Base-by-base conservation (phyloP, 2,113 vertebrate species). In the Cheilinus undulatus region DNA sequence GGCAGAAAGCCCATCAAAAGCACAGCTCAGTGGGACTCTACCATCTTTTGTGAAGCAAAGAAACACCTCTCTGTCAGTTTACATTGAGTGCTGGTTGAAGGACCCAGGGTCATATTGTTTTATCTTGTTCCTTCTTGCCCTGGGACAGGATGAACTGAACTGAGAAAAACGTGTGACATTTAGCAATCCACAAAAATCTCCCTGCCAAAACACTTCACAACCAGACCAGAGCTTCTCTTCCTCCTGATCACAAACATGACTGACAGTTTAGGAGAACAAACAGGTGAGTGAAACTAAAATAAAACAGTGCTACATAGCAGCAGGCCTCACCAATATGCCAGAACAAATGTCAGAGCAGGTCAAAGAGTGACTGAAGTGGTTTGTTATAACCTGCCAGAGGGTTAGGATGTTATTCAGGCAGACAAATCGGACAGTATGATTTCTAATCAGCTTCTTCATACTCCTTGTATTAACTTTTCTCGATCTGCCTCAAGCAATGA, bases 211-310 rank as follows among this genome's bases (percentile, higher is more conserved):
- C 28, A 51, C n/a, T n/a, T n/a, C n/a, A n/a, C n/a, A 46, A 70
- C 65, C 63, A 57, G 40, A 50, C 26, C 20, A 17, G 22, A 7
- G 2, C 1, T 23, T 13, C 15, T 64, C 50, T 26, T 3, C 17
- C 23, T 42, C 46, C 23, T 8, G 27, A 45, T 40, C 19, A 26
- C 28, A 42, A 60, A 43, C 27, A 9, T 32, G 52, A 68, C 24
- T 43, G 68, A 80, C 71, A 48, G 45, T 14, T 66, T 4, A 3
- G 56, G 52, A 69, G 69, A 64, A 38, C 3, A 0, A 66, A 80
- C 75, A 81, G 80, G 82, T 84, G 86, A 77, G 42, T 0, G 60
- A 14, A 53, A 61, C 75, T n/a, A 68, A 81, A 87, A 86, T 78
- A 64, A 71, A 75, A 61, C 36, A 2, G 42, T 8, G 67, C 43